Base-by-base conservation (phyloP, 1,140 invertebrate genomes). In the roundworm (Caenorhabditis elegans) region DNA sequence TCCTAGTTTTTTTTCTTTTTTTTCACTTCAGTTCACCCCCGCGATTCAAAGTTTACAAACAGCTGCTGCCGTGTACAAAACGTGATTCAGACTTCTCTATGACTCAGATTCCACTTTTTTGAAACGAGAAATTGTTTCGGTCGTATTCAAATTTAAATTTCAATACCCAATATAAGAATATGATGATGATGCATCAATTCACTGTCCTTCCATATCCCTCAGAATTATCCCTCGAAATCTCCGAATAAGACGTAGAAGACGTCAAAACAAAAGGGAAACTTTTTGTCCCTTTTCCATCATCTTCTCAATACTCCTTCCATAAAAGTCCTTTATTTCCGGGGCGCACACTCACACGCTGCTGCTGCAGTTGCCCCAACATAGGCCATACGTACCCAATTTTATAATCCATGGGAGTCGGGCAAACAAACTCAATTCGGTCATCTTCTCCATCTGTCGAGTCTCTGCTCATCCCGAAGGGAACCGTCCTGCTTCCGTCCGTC, bases 301-400 rank as follows among this genome's bases (percentile, higher is more conserved):
- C 17, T 22, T 39, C 34, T 22, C 17, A 19, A 8, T 43, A 43
- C 39, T 43, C 39, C 39, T 39, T n/a, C 60, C 34, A 70, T 39
- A 70, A 70, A 70, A 70, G 60, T 70, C 60, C 60, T 70, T 70
- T n/a, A 70, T 70, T 70, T 70, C 60, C 60, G 60, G 60, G n/a
- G n/a, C n/a, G n/a, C 60, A 70, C 60, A 70, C 60, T 34, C 60
- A 39, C 60, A 70, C 60, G 28, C 60, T 43, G 60, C 60, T 43
- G 60, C 60, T 39, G 60, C 60, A 31, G 60, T 70, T 70, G 60
- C 60, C 60, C 60, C 34, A 70, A 60, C 55, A 34, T 28, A 70
- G 60, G 24, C 53, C 53, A 70, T 39, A 39, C 60, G 60, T 70
- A 70, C 60, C 60, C 60, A 70, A 70, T 70, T 70, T 70, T 70